These are phyloP conservation scores for Exocentrus adspersus DNA, from an alignment of 2,888 invertebrate species.

Conservation along the genomic window DNA sequence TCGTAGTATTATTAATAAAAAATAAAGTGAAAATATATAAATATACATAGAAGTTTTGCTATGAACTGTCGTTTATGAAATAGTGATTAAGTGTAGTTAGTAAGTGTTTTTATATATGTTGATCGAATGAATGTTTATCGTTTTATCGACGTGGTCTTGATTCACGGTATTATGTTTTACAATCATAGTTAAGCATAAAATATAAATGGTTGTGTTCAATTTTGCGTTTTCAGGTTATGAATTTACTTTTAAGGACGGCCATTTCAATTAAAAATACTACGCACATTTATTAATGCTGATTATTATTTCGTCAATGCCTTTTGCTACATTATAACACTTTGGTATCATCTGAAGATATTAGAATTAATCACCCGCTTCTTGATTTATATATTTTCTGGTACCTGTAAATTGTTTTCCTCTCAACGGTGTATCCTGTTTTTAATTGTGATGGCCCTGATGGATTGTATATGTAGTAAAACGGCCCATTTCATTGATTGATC, in stretches of 20 bases:
- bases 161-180: conserved; percentile 9
- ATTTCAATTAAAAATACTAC: conserved; percentile 8
- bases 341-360: no score
- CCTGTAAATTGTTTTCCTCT: background rate
- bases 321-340: no score
- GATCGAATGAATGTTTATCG: conserved; percentile 44
- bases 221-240: conserved; percentile 25
- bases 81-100: conserved; percentile 37
- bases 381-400: background rate
- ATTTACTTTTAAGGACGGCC: conserved; percentile 26
- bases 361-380: no score
- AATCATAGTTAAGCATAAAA: conserved; percentile 8
- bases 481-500: conserved; percentile 40
- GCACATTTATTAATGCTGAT: background rate
- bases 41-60: conserved; percentile 30
- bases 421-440: conserved; percentile 26
- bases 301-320: background rate
- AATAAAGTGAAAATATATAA: conserved; percentile 13
- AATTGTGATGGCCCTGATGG: conserved; percentile 28
- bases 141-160: conserved; percentile 25
- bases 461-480: conserved; percentile 33
- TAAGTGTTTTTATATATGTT: conserved; percentile 49
- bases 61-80: conserved; percentile 29
- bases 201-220: conserved; percentile 41
- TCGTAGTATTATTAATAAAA: conserved; percentile 16